phyloP scores from a whole-genome alignment of 2,113 vertebrate genomes.

The Equus quagga region DNA sequence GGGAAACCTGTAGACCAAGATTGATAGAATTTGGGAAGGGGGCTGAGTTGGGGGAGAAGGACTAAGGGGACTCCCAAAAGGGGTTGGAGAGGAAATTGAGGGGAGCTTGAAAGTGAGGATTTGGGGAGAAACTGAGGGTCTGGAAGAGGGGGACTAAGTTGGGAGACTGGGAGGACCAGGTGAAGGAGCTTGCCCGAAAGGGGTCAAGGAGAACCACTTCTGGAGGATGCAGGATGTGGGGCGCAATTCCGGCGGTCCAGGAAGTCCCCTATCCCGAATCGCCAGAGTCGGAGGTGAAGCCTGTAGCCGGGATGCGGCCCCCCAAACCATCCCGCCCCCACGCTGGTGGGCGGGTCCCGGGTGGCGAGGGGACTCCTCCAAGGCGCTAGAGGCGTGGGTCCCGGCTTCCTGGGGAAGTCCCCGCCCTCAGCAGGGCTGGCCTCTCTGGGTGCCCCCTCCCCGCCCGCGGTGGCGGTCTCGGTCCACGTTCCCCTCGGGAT shows the following conservation, averaged over 20 bases:
- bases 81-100: neutral
- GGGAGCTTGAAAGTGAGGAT: neutral
- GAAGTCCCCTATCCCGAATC: neutral
- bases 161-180: neutral
- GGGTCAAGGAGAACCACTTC: neutral
- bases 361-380: neutral
- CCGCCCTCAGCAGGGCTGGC: constrained; percentile 43
- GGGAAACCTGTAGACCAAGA: neutral
- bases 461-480: neutral
- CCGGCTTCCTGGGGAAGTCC: constrained; percentile 72
- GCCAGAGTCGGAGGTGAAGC: neutral
- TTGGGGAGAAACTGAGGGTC: neutral
- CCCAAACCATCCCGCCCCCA: too few species aligned
- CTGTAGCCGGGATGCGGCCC: accelerated
- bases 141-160: neutral
- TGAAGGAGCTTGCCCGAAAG: neutral
- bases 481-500: constrained; percentile 44
- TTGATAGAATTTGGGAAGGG: neutral
- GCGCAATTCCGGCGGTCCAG: neutral
- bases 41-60: neutral
- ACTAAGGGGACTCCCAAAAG: neutral
- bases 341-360: neutral
- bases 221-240: neutral
- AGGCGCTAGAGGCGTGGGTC: neutral
- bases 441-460: constrained; percentile 35